Base-by-base conservation (phyloP, 2,797 vertebrate species). In the Choloepus didactylus region DNA sequence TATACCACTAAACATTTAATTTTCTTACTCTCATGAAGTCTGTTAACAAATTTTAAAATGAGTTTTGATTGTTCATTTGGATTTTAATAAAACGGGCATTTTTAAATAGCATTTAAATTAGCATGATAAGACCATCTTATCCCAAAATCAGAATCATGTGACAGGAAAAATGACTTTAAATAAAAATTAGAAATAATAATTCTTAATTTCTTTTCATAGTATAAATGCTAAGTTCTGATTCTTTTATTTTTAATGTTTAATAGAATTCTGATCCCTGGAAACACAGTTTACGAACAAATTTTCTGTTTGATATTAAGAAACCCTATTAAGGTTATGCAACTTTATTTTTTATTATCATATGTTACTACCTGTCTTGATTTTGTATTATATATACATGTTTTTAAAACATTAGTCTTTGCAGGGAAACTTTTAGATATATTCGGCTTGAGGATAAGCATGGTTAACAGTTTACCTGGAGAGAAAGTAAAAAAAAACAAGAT, bases 281-380 rank as follows among this genome's bases (percentile, higher is more conserved):
- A 70, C 16, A 73, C 67, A 19, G 54, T 35, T 89, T 84, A 67
- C 15, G n/a, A 11, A n/a, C 64, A 87, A 56, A 9, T 70, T 91
- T 60, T 64, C 21, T 64, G 8, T 80, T 38, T 85, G 54, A 82
- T 62, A 70, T n/a, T 87, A 76, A 46, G 16, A 80, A 87, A 16
- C 0, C 67, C 7, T 89, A 31, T 38, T 73, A 81, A 91, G 12
- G 76, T 12, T 44, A 35, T 83, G 44, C 15, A 54, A 66, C 35
- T 44, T 67, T 73, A 76, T 85, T 81, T n/a, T 88, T 95, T 81
- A 51, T n/a, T 76, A 76, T 89, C 38, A 80, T 31, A 35, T 92
- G 6, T 54, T 29, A 94, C 60, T 88, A 70, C 21, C 25, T 19
- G 31, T 66, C 51, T 90, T 93, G n/a, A 94, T 73, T 85, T 96